Percentiles rank a stretch among this genome's conserved stretches.
Conservation (phyloP, 2,888 invertebrate species). For the Stictocephala bisonia region DNA sequence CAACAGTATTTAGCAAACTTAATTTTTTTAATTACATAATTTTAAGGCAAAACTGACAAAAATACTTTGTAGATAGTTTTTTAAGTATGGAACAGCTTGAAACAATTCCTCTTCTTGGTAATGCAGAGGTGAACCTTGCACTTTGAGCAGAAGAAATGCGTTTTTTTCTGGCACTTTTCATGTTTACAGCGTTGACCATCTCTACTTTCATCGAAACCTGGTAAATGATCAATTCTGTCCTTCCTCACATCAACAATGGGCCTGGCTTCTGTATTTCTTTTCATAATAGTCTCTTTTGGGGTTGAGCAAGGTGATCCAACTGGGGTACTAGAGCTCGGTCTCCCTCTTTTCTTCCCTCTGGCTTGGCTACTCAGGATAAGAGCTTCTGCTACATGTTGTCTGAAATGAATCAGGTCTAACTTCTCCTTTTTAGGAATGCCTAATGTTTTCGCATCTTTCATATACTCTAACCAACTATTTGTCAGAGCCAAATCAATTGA, state of each 20-base stretch:
- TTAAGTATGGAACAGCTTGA: constrained; percentile 29
- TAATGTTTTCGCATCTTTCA: constrained; percentile 35
- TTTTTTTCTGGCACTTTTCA: constrained; percentile 46
- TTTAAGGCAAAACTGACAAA: too few relatives aligned
- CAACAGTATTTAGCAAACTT: too few relatives aligned
- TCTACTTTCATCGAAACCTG: constrained; percentile 44
- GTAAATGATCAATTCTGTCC: constrained; percentile 43
- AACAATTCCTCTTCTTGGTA: constrained; percentile 40
- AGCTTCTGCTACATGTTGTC: constrained; percentile 32
- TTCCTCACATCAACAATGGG: constrained; percentile 45
- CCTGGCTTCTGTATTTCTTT: constrained; percentile 11
- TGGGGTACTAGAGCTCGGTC: constrained; percentile 4
- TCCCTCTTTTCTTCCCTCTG: constrained; percentile 39
- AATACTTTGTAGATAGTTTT: background rate
- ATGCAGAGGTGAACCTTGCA: constrained; percentile 45
- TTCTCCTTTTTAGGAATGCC: constrained; percentile 21
- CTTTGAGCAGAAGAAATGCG: constrained; percentile 44
- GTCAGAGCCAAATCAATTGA: constrained; percentile 49
- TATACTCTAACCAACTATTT: constrained; percentile 51
- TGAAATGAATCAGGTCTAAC: constrained; percentile 37
- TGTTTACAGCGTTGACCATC: constrained; percentile 44
- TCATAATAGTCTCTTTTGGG: background rate
- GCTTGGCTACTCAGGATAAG: background rate
- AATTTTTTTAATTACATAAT: too few relatives aligned
- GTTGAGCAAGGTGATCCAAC: background rate